phyloP scores from a whole-genome alignment of 2,113 vertebrate genomes.

The Clarias gariepinus region DNA sequence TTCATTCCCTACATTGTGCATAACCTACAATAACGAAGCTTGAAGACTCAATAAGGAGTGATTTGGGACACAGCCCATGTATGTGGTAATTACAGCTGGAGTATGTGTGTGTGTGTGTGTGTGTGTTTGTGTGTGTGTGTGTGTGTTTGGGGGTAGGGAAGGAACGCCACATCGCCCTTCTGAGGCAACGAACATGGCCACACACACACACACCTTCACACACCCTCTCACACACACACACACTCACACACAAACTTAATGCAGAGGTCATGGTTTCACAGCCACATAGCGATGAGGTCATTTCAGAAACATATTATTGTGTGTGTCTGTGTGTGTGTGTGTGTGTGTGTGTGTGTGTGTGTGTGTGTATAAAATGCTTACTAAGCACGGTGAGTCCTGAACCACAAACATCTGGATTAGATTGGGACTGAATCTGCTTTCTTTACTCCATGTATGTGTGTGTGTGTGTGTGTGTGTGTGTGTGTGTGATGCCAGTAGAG shows the following conservation, averaged over 20 bases:
- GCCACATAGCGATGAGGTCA: slow-evolving; percentile 18
- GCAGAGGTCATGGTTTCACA: not conserved
- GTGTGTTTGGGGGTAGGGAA: not conserved
- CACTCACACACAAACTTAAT: not conserved
- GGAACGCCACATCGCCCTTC: slow-evolving; percentile 16
- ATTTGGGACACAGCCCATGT: slow-evolving; percentile 1
- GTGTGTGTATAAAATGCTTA: slow-evolving; percentile 9
- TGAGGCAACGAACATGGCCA: slow-evolving; percentile 13
- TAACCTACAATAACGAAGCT: too few relatives aligned
- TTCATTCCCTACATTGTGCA: too few relatives aligned
- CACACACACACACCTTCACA: not conserved
- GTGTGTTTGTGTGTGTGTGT: slow-evolving; percentile 13
- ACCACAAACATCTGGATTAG: slow-evolving; percentile 46
- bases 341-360: slow-evolving; percentile 15
- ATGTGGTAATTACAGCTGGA: slow-evolving; percentile 15
- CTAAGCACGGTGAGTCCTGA: slow-evolving; percentile 16
- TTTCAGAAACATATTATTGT: not conserved
- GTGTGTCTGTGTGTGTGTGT: not conserved
- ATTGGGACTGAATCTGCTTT: not conserved
- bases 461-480: slow-evolving; percentile 57
- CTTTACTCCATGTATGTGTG: not conserved
- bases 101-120: slow-evolving; percentile 7
- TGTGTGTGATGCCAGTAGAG: slow-evolving; percentile 66
- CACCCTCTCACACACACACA: not conserved
- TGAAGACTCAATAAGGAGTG: not conserved